Evolutionary conservation across 2,888 invertebrate species (phyloP).

Genomic region (Lottia scabra): DNA sequence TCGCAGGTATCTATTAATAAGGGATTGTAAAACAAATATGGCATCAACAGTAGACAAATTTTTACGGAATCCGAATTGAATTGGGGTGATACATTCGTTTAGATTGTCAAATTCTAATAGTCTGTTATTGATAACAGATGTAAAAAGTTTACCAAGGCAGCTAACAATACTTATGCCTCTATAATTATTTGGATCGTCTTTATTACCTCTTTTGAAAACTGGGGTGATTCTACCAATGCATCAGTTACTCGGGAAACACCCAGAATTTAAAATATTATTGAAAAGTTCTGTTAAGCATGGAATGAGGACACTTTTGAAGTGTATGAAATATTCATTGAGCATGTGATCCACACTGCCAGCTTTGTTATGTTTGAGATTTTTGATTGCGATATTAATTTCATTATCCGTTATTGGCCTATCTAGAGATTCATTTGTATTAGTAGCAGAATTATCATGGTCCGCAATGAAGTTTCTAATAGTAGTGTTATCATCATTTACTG

Average conservation of each 20-base stretch:
- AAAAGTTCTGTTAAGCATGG: conserved; percentile 17
- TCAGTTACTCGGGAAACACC: conserved; percentile 23
- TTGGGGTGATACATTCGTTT: conserved; percentile 19
- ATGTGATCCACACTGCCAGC: conserved; percentile 13
- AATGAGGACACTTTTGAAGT: conserved; percentile 8
- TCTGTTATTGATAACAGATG: conserved; percentile 24
- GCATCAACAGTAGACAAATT: conserved; percentile 21
- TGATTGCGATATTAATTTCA: conserved; percentile 13
- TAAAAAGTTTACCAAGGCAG: conserved; percentile 29
- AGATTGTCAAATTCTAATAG: conserved; percentile 21
- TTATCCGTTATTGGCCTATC: background rate
- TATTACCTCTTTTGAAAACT: conserved; percentile 26
- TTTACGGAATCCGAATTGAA: conserved; percentile 26
- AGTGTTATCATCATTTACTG: no score
- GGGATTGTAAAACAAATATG: conserved; percentile 21
- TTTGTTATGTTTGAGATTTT: conserved; percentile 15
- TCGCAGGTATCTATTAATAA: conserved; percentile 18
- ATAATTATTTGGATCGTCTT: conserved; percentile 26
- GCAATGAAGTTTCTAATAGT: background rate
- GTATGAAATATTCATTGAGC: conserved; percentile 24
- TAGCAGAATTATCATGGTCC: background rate
- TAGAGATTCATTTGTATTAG: background rate
- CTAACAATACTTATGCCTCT: conserved; percentile 28
- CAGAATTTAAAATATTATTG: conserved; percentile 24
- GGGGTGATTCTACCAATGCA: conserved; percentile 19